Evolutionary conservation across 2,888 invertebrate genomes (phyloP).

Genomic region (Zootermopsis nevadensis): DNA sequence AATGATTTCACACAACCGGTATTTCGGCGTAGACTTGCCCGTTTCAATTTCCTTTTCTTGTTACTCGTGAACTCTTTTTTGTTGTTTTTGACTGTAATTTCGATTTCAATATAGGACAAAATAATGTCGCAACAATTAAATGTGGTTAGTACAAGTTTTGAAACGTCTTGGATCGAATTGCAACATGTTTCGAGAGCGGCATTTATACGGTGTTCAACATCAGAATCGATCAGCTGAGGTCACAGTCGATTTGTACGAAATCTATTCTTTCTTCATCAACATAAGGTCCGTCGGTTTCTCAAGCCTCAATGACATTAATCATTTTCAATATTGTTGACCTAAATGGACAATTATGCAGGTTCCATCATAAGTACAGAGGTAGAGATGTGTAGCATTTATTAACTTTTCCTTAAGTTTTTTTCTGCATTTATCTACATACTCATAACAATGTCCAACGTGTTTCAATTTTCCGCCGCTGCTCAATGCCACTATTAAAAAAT

Average conservation of each 20-base stretch:
- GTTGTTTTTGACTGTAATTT: background rate
- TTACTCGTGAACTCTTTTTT: background rate
- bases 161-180: background rate
- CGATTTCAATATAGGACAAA: background rate
- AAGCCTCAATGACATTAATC: no score
- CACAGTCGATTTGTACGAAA: background rate
- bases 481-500: no score
- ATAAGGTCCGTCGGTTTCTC: no score
- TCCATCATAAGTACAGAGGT: no score
- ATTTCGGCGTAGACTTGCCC: constrained; percentile 1
- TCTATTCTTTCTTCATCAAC: background rate
- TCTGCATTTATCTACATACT: no score
- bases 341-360: no score
- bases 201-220: background rate
- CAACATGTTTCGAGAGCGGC: constrained; percentile 3
- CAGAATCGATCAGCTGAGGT: background rate
- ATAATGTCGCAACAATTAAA: constrained; percentile 14
- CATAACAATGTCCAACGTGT: no score
- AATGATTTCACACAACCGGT: constrained; percentile 16
- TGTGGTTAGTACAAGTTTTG: background rate
- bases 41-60: constrained; percentile 14
- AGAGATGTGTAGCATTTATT: no score
- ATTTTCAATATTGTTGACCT: no score
- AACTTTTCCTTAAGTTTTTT: no score
- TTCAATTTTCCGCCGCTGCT: no score